Percentiles rank a stretch among this genome's conserved stretches.
phyloP scores from a whole-genome alignment of 2,797 vertebrate species.

The Toxotes lorentzi region DNA sequence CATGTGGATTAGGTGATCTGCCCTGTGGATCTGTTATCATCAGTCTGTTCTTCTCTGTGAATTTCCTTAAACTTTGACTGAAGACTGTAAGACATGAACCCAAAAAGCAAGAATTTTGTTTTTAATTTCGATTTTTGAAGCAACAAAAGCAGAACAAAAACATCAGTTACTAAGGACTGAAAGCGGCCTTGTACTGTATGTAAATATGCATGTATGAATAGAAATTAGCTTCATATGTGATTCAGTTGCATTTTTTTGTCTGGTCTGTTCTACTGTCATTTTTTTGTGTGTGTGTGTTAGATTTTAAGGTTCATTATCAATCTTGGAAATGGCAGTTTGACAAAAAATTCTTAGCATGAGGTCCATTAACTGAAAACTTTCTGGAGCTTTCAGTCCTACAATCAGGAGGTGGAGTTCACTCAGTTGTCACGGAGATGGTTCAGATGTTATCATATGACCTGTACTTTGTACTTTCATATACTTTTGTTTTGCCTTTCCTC shows the following conservation, averaged over 20 bases:
- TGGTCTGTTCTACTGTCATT: not conserved
- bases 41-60: conserved; percentile 13
- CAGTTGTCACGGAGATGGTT: not conserved
- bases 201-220: too few species aligned
- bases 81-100: not conserved
- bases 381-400: not conserved
- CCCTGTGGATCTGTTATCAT: conserved; percentile 29
- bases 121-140: not conserved
- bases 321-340: not conserved
- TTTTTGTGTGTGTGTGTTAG: too few species aligned
- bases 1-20: conserved; percentile 43
- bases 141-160: not conserved
- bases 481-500: not conserved
- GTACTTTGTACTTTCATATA: not conserved
- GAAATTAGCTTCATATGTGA: not conserved
- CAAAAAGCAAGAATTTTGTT: conserved; percentile 6
- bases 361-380: not conserved
- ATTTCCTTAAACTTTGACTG: conserved; percentile 16
- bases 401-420: not conserved
- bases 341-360: not conserved
- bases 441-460: not conserved
- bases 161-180: conserved; percentile 6
- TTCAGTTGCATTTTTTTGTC: not conserved
- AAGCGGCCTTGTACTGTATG: not conserved
- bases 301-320: not conserved